Conservation (phyloP, 2,888 invertebrate species). For the Andrena minutula region DNA sequence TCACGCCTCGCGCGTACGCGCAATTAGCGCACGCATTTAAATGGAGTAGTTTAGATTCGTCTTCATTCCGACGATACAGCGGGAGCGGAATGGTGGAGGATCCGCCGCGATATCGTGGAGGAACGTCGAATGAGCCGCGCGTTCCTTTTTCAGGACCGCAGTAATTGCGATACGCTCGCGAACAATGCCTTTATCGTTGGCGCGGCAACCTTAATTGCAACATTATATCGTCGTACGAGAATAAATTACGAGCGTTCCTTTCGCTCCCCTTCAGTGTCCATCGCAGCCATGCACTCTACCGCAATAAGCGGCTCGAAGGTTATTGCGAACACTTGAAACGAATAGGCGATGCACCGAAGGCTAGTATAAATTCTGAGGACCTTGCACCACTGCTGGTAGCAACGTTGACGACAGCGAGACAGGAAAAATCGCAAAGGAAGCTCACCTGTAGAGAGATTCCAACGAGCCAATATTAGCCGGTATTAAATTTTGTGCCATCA, state of each 20-base stretch:
- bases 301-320: conserved; percentile 1
- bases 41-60: conserved; percentile 68
- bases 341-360: background rate
- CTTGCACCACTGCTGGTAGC: background rate
- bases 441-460: background rate
- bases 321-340: background rate
- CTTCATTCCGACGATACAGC: conserved; percentile 52
- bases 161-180: conserved; percentile 54
- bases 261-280: conserved; percentile 16
- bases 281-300: background rate
- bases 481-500: conserved; percentile 22
- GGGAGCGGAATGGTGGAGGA: background rate
- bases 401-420: too few relatives aligned
- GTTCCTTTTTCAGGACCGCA: conserved; percentile 19
- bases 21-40: conserved; percentile 73
- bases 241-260: conserved; percentile 40
- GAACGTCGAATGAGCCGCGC: conserved; percentile 10
- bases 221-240: conserved; percentile 34
- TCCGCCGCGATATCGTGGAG: background rate
- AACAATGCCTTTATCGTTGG: conserved; percentile 58
- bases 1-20: conserved; percentile 67
- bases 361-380: background rate
- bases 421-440: background rate
- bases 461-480: conserved; percentile 22
- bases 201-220: conserved; percentile 54